phyloP scores from a whole-genome alignment of 1,140 invertebrate species.

The Schmidtea mediterranea region DNA sequence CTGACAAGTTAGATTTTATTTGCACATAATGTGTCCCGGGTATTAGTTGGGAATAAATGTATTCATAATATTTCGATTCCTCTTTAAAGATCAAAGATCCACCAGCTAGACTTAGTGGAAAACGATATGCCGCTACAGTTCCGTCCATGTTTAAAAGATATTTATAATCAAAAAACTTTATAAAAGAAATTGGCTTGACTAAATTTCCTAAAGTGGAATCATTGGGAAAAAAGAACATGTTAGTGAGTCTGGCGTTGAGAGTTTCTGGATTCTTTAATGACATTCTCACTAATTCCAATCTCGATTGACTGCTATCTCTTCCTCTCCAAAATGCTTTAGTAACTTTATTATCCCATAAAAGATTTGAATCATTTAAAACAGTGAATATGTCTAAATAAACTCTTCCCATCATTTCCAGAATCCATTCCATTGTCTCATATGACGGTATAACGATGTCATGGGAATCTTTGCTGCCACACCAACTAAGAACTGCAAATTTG shows the following conservation, averaged over 20 bases:
- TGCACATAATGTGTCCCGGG: slow-evolving; percentile 56
- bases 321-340: slow-evolving; percentile 63
- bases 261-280: slow-evolving; percentile 41
- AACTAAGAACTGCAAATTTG: slow-evolving; percentile 57
- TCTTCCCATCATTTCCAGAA: slow-evolving; percentile 64
- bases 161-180: slow-evolving; percentile 84
- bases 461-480: slow-evolving; percentile 61
- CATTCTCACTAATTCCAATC: slow-evolving; percentile 54
- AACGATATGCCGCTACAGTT: slow-evolving; percentile 71
- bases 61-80: slow-evolving; percentile 67
- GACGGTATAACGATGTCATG: slow-evolving; percentile 73
- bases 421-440: slow-evolving; percentile 70
- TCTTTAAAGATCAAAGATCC: slow-evolving; percentile 65
- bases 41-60: slow-evolving; percentile 52
- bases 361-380: slow-evolving; percentile 47
- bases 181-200: slow-evolving; percentile 56
- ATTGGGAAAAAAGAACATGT: slow-evolving; percentile 78
- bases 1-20: slow-evolving; percentile 45
- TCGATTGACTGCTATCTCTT: slow-evolving; percentile 46
- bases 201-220: slow-evolving; percentile 49
- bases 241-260: slow-evolving; percentile 67
- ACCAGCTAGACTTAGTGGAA: slow-evolving; percentile 63
- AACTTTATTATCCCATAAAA: slow-evolving; percentile 45
- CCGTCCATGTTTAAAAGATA: slow-evolving; percentile 82
- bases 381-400: background rate